These are phyloP conservation scores for Calephelis nemesis DNA, from an alignment of 1,140 invertebrate species.

Conservation along the genomic window DNA sequence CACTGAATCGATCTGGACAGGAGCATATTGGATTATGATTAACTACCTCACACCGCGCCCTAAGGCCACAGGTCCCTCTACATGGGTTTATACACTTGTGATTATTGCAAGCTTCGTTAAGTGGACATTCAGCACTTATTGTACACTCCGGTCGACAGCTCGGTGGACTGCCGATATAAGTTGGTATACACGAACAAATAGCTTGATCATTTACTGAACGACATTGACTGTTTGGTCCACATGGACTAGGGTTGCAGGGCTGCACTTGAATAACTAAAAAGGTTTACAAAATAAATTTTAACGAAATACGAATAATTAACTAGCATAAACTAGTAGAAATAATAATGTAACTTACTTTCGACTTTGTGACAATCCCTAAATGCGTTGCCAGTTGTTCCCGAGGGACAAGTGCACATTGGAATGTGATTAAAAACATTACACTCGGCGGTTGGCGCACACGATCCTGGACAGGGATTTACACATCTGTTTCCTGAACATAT, in stretches of 20 bases:
- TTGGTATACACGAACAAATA: slow-evolving; percentile 86
- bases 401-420: slow-evolving; percentile 84
- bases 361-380: slow-evolving; percentile 80
- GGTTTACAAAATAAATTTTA: slow-evolving; percentile 20
- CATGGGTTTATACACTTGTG: slow-evolving; percentile 86
- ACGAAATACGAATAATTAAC: neutral
- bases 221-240: slow-evolving; percentile 87
- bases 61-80: slow-evolving; percentile 85
- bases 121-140: slow-evolving; percentile 85
- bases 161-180: slow-evolving; percentile 86
- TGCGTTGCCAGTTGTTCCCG: slow-evolving; percentile 81
- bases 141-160: slow-evolving; percentile 87
- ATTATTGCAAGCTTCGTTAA: slow-evolving; percentile 83
- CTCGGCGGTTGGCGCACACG: slow-evolving; percentile 83
- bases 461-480: slow-evolving; percentile 85
- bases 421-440: slow-evolving; percentile 86
- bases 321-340: neutral
- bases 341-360: slow-evolving; percentile 47
- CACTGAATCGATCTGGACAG: slow-evolving; percentile 82
- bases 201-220: slow-evolving; percentile 82
- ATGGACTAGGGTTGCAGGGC: slow-evolving; percentile 84
- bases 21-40: slow-evolving; percentile 88
- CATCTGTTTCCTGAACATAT: slow-evolving; percentile 87
- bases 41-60: slow-evolving; percentile 87
- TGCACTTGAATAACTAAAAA: slow-evolving; percentile 57